These are phyloP conservation scores for Mus pahari DNA, from an alignment of 2,113 vertebrate genomes.

Conservation along the genomic window DNA sequence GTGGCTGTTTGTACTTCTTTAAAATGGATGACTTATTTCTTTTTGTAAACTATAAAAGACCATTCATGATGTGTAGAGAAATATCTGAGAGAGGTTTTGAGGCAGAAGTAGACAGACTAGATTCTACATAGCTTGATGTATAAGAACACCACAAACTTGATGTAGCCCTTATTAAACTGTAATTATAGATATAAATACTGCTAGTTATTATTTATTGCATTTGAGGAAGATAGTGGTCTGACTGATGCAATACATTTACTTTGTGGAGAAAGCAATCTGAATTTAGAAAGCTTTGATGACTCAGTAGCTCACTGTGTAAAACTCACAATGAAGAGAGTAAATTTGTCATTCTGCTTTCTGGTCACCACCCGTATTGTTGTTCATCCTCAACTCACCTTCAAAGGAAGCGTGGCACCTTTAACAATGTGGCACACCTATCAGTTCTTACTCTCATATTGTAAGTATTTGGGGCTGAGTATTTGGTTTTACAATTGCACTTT, in stretches of 20 bases:
- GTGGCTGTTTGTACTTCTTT: conserved; percentile 45
- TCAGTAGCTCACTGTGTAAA: neutral
- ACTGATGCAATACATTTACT: conserved; percentile 3
- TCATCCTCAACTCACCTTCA: neutral
- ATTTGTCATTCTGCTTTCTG: neutral
- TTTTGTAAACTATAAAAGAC: conserved; percentile 9
- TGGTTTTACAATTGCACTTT: neutral
- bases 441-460: neutral
- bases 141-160: neutral
- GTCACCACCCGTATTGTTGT: neutral
- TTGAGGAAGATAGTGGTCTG: neutral
- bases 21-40: conserved; percentile 63
- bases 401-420: neutral
- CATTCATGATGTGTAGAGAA: neutral
- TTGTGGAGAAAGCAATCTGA: conserved; percentile 2
- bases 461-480: neutral
- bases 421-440: fast-evolving
- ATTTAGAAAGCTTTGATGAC: neutral
- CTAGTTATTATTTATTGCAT: neutral
- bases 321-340: neutral
- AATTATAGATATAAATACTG: conserved; percentile 30
- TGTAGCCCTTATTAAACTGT: neutral
- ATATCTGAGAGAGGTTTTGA: neutral
- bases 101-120: neutral
- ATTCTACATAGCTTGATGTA: neutral